Evolutionary conservation across 2,797 vertebrate species (phyloP).

Genomic region (Epinephelus malabaricus): DNA sequence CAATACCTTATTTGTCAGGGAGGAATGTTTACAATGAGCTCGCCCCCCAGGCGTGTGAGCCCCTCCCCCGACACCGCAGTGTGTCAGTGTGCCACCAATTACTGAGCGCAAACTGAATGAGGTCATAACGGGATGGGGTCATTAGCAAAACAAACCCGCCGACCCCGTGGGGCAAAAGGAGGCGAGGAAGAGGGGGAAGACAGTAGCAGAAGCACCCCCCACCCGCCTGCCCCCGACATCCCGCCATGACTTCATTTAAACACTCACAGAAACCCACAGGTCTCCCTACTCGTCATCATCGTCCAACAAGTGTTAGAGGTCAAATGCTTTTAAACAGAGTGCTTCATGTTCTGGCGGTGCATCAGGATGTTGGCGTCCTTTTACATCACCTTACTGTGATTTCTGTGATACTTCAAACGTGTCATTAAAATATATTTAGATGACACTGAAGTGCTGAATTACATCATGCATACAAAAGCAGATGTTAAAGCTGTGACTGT

Average conservation of each 20-base stretch:
- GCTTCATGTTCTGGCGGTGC: not conserved
- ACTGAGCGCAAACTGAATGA: constrained; percentile 79
- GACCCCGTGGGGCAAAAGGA: constrained; percentile 61
- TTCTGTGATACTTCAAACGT: constrained; percentile 31
- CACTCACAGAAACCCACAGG: constrained; percentile 2
- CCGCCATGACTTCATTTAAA: constrained; percentile 24
- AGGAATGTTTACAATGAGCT: constrained; percentile 77
- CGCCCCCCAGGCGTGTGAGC: constrained; percentile 44
- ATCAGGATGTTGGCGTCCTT: constrained; percentile 33
- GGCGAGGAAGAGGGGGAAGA: constrained; percentile 22
- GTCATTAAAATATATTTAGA: constrained; percentile 27
- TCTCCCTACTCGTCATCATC: not conserved
- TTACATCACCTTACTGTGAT: constrained; percentile 47
- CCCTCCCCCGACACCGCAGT: constrained; percentile 70
- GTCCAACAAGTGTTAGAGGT: constrained; percentile 28
- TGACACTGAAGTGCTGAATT: constrained; percentile 28
- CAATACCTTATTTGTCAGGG: constrained; percentile 82
- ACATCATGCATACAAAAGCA: constrained; percentile 33
- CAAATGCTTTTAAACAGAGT: not conserved
- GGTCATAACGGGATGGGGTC: constrained; percentile 82
- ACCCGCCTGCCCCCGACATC: not conserved
- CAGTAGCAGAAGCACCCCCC: not conserved
- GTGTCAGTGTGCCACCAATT: constrained; percentile 82
- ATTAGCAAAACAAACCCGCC: constrained; percentile 82
- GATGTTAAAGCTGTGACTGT: constrained; percentile 1